Conservation (phyloP, 2,113 vertebrate species). For the Phycodurus eques region DNA sequence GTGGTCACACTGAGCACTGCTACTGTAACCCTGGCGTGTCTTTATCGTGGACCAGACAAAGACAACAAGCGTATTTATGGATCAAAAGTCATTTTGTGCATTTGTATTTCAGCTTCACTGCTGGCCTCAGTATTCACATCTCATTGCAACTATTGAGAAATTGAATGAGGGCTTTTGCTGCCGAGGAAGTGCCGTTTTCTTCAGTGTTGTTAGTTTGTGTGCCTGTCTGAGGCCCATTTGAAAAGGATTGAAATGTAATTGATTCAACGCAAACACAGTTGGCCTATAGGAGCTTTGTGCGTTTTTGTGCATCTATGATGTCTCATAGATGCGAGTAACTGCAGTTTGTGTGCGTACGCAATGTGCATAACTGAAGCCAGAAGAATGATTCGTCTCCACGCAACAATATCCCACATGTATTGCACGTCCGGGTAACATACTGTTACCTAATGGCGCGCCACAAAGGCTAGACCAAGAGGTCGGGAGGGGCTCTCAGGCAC, state of each 20-base stretch:
- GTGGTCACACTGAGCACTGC: slow-evolving; percentile 30
- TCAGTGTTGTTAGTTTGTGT: slow-evolving; percentile 16
- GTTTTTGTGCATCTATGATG: neutral
- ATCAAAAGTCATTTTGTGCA: slow-evolving; percentile 1
- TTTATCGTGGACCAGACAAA: slow-evolving; percentile 48
- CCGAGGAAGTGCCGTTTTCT: slow-evolving; percentile 31
- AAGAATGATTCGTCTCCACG: slow-evolving; percentile 62
- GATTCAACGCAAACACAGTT: slow-evolving; percentile 3
- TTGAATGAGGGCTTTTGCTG: slow-evolving; percentile 62
- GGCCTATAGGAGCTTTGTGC: neutral
- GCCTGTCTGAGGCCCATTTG: slow-evolving; percentile 22
- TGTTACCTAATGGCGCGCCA: slow-evolving; percentile 54
- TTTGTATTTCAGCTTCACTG: slow-evolving; percentile 25
- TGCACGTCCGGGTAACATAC: slow-evolving; percentile 48
- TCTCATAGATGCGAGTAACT: neutral
- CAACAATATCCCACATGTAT: slow-evolving; percentile 29
- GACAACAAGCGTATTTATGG: slow-evolving; percentile 8
- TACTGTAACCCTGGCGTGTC: slow-evolving; percentile 45
- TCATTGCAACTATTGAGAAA: slow-evolving; percentile 66
- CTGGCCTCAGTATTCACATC: slow-evolving; percentile 44
- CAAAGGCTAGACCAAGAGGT: slow-evolving; percentile 41
- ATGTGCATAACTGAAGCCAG: neutral
- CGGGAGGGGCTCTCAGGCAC: slow-evolving; percentile 38
- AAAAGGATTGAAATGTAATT: neutral
- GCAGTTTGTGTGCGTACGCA: neutral